Evolutionary conservation across 2,113 vertebrate genomes (phyloP).

Genomic region (Perca fluviatilis): DNA sequence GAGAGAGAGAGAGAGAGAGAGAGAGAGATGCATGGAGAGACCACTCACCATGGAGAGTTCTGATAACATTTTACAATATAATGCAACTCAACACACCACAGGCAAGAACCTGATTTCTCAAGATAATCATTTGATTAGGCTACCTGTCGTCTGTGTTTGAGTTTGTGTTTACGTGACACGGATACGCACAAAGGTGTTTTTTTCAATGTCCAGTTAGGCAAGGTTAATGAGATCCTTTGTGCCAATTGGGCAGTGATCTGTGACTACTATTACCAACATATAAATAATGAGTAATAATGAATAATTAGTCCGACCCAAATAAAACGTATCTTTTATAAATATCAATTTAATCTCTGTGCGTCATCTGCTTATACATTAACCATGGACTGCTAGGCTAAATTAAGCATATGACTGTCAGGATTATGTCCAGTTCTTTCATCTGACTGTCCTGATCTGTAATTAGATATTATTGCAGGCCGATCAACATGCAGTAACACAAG

Average conservation of each 20-base stretch:
- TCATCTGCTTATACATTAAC: constrained; percentile 51
- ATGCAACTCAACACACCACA: background rate
- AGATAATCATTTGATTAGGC: constrained; percentile 52
- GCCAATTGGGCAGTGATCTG: constrained; percentile 45
- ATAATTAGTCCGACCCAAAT: constrained; percentile 61
- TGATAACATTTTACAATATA: background rate
- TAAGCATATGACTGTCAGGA: constrained; percentile 1
- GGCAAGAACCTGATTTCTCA: background rate
- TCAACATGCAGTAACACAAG: constrained; percentile 66
- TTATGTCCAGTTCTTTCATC: constrained; percentile 17
- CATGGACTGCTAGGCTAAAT: constrained; percentile 2
- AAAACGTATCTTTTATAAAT: constrained; percentile 48
- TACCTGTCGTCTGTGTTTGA: constrained; percentile 7
- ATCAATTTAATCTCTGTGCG: constrained; percentile 40
- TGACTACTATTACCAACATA: constrained; percentile 68
- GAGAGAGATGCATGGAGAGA: no score
- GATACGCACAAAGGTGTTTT: constrained; percentile 21
- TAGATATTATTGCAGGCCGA: constrained; percentile 66
- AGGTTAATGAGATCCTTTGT: constrained; percentile 46
- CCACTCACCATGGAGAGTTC: no score
- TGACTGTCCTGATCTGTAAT: constrained; percentile 69
- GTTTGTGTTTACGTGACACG: constrained; percentile 37
- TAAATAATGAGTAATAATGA: constrained; percentile 69
- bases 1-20: no score
- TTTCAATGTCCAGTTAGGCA: constrained; percentile 39